A percentile compares a stretch with the other conserved stretches of the same genome.
Evolutionary conservation across 2,797 vertebrate species (phyloP).

Genomic region (Clangula hyemalis): DNA sequence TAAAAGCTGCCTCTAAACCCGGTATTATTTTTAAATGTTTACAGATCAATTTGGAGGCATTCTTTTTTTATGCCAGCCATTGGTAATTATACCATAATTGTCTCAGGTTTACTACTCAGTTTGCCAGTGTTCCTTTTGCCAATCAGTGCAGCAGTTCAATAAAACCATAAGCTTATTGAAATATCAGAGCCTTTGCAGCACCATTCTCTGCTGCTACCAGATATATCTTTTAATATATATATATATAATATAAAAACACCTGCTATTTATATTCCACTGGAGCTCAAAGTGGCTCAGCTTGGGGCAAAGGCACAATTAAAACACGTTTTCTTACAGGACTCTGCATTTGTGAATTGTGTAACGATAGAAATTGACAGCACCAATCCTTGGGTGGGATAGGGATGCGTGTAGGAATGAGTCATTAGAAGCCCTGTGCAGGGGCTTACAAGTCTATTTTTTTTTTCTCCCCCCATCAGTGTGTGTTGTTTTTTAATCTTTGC

Average conservation of each 20-base stretch:
- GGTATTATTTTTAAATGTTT: not conserved
- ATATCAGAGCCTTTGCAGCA: constrained; percentile 37
- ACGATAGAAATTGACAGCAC: constrained; percentile 92
- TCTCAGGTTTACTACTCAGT: not conserved
- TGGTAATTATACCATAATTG: not conserved
- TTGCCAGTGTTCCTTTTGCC: constrained; percentile 19
- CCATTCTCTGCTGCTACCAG: constrained; percentile 41
- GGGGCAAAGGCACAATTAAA: constrained; percentile 83
- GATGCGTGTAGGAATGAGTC: constrained; percentile 62
- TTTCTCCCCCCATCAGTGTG: not conserved
- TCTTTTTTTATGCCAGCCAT: not conserved
- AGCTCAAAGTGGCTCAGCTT: constrained; percentile 82
- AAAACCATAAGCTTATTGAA: constrained; percentile 34
- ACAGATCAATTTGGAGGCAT: constrained; percentile 30
- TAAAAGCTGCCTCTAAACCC: not conserved
- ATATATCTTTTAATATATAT: not conserved
- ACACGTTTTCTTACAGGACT: constrained; percentile 68
- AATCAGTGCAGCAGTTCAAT: constrained; percentile 62
- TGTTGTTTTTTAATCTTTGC: not conserved
- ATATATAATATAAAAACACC: constrained; percentile 76
- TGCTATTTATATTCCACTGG: constrained; percentile 75
- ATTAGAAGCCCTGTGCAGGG: constrained; percentile 55
- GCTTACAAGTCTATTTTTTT: constrained; percentile 55
- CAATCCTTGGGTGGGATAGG: constrained; percentile 83
- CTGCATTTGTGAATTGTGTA: constrained; percentile 75